Percentiles rank a stretch among this genome's conserved stretches.
These are phyloP conservation scores for Rhagoletis pomonella DNA, from an alignment of 1,140 invertebrate genomes.

Conservation along the genomic window DNA sequence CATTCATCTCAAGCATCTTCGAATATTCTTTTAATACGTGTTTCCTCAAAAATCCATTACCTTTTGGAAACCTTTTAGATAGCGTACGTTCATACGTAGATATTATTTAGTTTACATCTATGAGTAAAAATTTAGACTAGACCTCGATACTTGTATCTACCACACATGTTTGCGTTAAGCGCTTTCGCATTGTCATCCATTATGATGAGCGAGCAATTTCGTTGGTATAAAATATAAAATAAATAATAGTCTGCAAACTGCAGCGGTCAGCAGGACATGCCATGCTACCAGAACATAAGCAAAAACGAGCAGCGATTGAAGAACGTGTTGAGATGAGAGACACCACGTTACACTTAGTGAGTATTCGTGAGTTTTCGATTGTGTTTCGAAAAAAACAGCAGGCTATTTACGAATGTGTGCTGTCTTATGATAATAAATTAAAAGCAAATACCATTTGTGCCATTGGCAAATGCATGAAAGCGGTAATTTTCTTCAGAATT, in stretches of 20 bases:
- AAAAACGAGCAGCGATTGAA: background rate
- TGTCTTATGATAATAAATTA: slow-evolving; percentile 7
- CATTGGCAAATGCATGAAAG: background rate
- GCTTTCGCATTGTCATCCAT: background rate
- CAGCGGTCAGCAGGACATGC: background rate
- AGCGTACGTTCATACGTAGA: too few relatives aligned
- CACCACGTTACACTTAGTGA: background rate
- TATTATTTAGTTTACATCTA: too few relatives aligned
- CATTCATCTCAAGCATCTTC: too few relatives aligned
- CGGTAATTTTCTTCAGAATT: slow-evolving; percentile 33
- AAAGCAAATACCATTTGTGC: slow-evolving; percentile 15
- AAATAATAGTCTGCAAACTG: slow-evolving; percentile 4
- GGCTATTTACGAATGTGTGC: background rate
- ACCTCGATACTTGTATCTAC: too few relatives aligned
- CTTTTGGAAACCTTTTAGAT: too few relatives aligned
- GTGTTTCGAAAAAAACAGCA: too few relatives aligned
- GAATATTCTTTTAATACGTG: too few relatives aligned
- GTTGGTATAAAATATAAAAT: background rate
- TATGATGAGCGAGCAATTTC: background rate
- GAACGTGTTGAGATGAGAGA: slow-evolving; percentile 21
- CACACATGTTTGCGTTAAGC: too few relatives aligned
- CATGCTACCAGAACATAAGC: background rate
- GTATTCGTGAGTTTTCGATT: too few relatives aligned
- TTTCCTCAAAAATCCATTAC: too few relatives aligned
- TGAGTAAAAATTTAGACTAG: too few relatives aligned